Evolutionary conservation across 2,797 vertebrate genomes (phyloP), one percentile per base, ranked within the genome.

Genomic region (Picus viridis): DNA sequence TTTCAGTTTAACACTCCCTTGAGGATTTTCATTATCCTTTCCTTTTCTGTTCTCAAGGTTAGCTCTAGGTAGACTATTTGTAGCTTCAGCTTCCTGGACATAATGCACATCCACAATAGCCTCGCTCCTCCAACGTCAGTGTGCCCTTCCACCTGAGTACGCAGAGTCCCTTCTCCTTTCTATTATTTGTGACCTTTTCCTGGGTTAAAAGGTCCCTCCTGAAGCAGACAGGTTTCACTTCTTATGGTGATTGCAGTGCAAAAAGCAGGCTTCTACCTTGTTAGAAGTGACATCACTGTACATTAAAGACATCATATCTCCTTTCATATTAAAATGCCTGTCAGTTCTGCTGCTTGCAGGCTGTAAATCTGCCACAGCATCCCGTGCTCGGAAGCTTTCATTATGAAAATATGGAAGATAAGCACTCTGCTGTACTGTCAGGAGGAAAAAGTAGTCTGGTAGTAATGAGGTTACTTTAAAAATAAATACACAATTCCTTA

Each of bases 1-100:
- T 98, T 98, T 98, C 97, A 97, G 98, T 97, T 98, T 97, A 98
- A 98, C 97, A 97, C 97, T 98, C 98, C 98, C 98, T 84, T 92
- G 98, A 98, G 98, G 98, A 96, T 98, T 98, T 98, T 98, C 98
- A 98, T 99, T 99, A 98, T 98, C 98, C 95, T 97, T 98, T 97
- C 98, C 98, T 96, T 97, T 97, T 98, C 97, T 97, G 96, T 97
- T 97, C 97, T 97, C 97, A 98, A 98, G 98, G 98, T 99, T 99
- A 98, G 95, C 93, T 97, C 90, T 96, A 98, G 98, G 98, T 98
- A 98, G 98, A 98, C 97, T 98, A 96, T 97, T 95, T 95, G 96
- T 95, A 96, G 96, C 93, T 97, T 96, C 97, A 96, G 88, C 97
- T 97, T 98, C 93, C 92, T 87, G 90, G 77, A 79, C 95, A 96